Conservation (phyloP, 2,888 invertebrate genomes). For the Pemphredon lugubris region DNA sequence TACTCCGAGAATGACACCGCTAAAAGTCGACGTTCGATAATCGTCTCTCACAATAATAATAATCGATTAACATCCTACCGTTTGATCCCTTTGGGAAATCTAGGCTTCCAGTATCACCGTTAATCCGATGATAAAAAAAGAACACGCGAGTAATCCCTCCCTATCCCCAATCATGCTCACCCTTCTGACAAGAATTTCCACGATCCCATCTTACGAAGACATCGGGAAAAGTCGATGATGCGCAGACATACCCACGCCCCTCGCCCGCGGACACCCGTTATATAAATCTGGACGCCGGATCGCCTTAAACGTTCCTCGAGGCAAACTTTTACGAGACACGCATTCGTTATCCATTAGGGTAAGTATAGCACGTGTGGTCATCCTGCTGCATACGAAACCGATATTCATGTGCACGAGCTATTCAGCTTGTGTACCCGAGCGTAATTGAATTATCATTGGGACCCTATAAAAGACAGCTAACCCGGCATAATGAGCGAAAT, state of each 20-base stretch:
- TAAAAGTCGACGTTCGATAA: no score
- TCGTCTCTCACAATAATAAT: no score
- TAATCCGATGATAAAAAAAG: constrained; percentile 5
- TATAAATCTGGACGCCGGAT: constrained; percentile 56
- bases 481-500: constrained; percentile 48
- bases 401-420: constrained; percentile 57
- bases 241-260: constrained; percentile 17
- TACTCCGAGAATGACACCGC: no score
- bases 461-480: constrained; percentile 56
- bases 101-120: constrained; percentile 5
- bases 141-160: background rate
- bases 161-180: background rate
- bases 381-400: constrained; percentile 34
- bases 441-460: constrained; percentile 69
- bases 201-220: constrained; percentile 4
- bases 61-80: no score
- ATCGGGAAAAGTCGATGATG: constrained; percentile 9
- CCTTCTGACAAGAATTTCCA: constrained; percentile 12
- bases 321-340: constrained; percentile 64
- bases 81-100: no score
- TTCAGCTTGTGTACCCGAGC: constrained; percentile 52
- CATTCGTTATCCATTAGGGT: constrained; percentile 70
- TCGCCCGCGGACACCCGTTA: constrained; percentile 53
- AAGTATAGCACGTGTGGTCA: constrained; percentile 63
- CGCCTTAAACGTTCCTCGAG: constrained; percentile 58